phyloP scores from a whole-genome alignment of 2,888 invertebrate genomes.

The Andrena bicolor region DNA sequence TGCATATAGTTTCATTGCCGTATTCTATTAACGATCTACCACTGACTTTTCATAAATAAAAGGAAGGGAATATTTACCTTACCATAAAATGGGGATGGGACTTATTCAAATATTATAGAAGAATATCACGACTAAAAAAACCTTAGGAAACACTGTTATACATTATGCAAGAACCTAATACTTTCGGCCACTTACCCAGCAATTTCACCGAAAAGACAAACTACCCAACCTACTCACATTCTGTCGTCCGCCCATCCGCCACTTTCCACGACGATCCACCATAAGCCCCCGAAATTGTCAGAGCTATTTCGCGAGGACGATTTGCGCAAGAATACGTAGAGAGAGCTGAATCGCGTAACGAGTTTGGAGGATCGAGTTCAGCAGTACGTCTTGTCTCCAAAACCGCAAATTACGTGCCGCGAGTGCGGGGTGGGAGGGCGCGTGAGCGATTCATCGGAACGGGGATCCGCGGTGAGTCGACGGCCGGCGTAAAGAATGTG shows the following conservation, averaged over 20 bases:
- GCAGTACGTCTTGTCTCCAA: slow-evolving; percentile 46
- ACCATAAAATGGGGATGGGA: too few species aligned
- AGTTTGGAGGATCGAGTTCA: slow-evolving; percentile 2
- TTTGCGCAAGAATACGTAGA: slow-evolving; percentile 7
- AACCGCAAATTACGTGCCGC: slow-evolving; percentile 42
- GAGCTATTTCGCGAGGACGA: not conserved
- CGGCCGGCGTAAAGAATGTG: slow-evolving; percentile 50
- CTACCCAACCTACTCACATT: too few species aligned
- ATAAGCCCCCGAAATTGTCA: not conserved
- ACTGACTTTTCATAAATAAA: too few species aligned
- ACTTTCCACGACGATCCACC: not conserved
- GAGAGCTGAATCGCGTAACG: not conserved
- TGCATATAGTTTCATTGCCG: too few species aligned
- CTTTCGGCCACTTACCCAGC: too few species aligned
- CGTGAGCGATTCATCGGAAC: slow-evolving; percentile 52
- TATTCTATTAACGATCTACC: too few species aligned
- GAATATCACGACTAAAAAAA: too few species aligned
- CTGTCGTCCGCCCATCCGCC: not conserved
- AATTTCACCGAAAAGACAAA: not conserved
- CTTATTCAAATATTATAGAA: too few species aligned
- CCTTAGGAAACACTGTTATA: too few species aligned
- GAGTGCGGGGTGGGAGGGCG: not conserved
- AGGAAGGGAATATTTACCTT: too few species aligned
- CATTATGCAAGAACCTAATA: too few species aligned
- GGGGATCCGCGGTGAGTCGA: slow-evolving; percentile 46